These are phyloP conservation scores for Spisula solida DNA, from an alignment of 2,888 invertebrate genomes.

Conservation along the genomic window DNA sequence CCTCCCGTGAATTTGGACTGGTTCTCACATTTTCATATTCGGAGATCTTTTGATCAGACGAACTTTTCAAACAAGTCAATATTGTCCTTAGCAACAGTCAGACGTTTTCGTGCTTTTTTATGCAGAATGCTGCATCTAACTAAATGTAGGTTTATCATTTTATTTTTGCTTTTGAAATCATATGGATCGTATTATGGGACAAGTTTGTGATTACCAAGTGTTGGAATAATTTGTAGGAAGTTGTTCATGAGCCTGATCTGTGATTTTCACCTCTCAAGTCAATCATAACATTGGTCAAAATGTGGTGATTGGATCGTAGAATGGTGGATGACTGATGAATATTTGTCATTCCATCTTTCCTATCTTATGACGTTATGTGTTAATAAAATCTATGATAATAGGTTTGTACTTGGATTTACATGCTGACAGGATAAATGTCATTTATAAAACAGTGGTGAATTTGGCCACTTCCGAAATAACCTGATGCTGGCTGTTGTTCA, in stretches of 20 bases:
- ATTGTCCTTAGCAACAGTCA: conserved; percentile 59
- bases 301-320: no score
- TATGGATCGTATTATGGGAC: not conserved
- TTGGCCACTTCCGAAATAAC: no score
- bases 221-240: not conserved
- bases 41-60: not conserved
- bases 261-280: no score
- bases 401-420: no score
- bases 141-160: conserved; percentile 6
- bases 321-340: no score
- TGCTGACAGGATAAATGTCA: no score
- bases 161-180: not conserved
- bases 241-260: not conserved
- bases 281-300: no score
- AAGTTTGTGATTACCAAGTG: not conserved
- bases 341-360: no score
- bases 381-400: no score
- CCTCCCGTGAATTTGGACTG: conserved; percentile 33
- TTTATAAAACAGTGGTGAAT: no score
- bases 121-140: conserved; percentile 6
- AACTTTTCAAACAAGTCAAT: conserved; percentile 33
- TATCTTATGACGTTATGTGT: no score
- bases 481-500: no score
- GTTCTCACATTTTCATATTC: not conserved
- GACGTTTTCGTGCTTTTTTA: conserved; percentile 39